Base-by-base conservation (phyloP, 2,113 vertebrate genomes). In the Craseonycteris thonglongyai region DNA sequence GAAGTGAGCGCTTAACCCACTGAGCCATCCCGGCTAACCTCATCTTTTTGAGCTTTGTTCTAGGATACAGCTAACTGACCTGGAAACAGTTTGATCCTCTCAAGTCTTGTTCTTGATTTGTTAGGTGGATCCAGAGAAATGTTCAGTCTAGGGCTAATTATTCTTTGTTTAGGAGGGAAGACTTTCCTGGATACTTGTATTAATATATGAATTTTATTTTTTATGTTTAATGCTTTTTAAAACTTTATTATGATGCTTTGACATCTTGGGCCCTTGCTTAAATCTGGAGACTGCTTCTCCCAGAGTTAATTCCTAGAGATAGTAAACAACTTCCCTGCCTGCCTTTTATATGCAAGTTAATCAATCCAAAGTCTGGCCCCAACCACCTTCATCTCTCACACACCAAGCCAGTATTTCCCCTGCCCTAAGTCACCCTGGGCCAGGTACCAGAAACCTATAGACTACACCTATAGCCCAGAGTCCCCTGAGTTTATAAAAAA, bases 11-110 rank as follows among this genome's bases (percentile, higher is more conserved):
- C n/a, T n/a, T n/a, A n/a, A n/a, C n/a, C n/a, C n/a, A n/a, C n/a
- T n/a, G n/a, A n/a, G n/a, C n/a, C n/a, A n/a, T n/a, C n/a, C n/a
- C n/a, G n/a, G n/a, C n/a, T n/a, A n/a, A n/a, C n/a, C n/a, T n/a
- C n/a, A n/a, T n/a, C n/a, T n/a, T n/a, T n/a, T n/a, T n/a, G n/a
- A n/a, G n/a, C n/a, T n/a, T n/a, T n/a, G n/a, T n/a, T n/a, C n/a
- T n/a, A n/a, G n/a, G n/a, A n/a, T n/a, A n/a, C n/a, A 61, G 49
- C 74, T 83, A 58, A 80, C 11, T 81, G 86, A 63, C 45, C 38
- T 72, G 33, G 30, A 86, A 81, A n/a, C n/a, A 89, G 66, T 78
- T 18, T 92, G 51, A 89, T n/a, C 45, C 74, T 91, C 89, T 95
- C 3, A 45, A 51, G 40, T 78, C 47, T 71, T 38, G 40, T 61